Evolutionary conservation across 2,797 vertebrate species (phyloP).

Genomic region (Cichlasoma orientale): DNA sequence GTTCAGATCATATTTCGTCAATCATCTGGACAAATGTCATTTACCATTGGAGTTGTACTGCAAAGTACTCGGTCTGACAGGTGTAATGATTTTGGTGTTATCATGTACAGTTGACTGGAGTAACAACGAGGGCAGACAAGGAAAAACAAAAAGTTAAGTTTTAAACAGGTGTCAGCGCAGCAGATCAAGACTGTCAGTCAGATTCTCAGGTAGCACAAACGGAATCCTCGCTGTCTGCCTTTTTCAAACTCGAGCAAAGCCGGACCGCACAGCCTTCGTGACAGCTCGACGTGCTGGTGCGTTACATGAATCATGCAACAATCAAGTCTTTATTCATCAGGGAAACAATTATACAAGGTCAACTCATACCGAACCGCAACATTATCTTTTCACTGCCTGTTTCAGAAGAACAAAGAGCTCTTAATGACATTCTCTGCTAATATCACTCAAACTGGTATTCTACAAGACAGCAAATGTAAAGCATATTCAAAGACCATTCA

Average conservation of each 20-base stretch:
- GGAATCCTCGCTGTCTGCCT: background rate
- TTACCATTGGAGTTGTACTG: background rate
- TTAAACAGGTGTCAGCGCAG: slow-evolving; percentile 10
- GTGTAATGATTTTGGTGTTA: slow-evolving; percentile 9
- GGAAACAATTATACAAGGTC: slow-evolving; percentile 4
- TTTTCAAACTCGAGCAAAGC: background rate
- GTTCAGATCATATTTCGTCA: background rate
- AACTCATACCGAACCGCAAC: background rate
- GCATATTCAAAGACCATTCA: slow-evolving; percentile 15
- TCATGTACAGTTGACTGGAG: background rate
- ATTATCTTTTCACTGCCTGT: background rate
- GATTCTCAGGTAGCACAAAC: slow-evolving; percentile 3
- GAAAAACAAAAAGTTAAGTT: slow-evolving; percentile 1
- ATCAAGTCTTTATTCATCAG: background rate
- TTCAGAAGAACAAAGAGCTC: background rate
- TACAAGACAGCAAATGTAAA: background rate
- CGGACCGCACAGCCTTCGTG: background rate
- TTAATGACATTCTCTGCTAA: background rate
- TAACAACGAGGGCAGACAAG: slow-evolving; percentile 3
- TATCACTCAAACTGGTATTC: background rate
- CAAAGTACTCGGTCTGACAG: slow-evolving; percentile 3
- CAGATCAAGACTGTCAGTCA: slow-evolving; percentile 8
- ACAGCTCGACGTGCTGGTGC: background rate
- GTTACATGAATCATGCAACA: slow-evolving; percentile 6
- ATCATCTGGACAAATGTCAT: slow-evolving; percentile 13